Conservation (phyloP, 2,888 invertebrate genomes). For the Sabellastarte sp. region DNA sequence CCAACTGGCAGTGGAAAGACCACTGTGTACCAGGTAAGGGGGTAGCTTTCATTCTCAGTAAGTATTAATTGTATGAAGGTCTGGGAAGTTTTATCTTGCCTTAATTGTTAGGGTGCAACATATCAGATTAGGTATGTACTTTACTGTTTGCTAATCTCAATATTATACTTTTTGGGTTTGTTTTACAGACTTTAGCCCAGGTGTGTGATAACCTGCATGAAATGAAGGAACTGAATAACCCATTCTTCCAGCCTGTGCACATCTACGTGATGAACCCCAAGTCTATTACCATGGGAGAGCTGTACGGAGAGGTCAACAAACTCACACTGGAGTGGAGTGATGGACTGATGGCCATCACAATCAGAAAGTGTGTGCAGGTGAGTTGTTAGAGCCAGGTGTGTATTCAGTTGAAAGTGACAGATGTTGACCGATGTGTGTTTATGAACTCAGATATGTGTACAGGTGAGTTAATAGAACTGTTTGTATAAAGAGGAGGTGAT, state of each 20-base stretch:
- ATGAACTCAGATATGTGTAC: no score
- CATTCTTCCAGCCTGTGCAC: conserved; percentile 71
- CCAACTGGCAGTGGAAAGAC: conserved; percentile 87
- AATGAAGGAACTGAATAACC: conserved; percentile 64
- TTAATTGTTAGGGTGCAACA: no score
- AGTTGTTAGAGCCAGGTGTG: no score
- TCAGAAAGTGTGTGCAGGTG: conserved; percentile 67
- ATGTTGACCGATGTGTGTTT: no score
- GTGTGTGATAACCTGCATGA: conserved; percentile 70
- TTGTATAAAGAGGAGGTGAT: no score
- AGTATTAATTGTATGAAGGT: no score
- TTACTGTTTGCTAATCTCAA: no score
- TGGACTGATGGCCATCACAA: conserved; percentile 75
- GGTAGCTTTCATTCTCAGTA: no score
- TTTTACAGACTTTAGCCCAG: conserved; percentile 68
- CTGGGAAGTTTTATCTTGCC: no score
- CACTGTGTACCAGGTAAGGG: conserved; percentile 70
- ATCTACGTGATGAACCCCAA: conserved; percentile 85
- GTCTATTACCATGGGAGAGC: conserved; percentile 80
- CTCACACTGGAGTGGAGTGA: conserved; percentile 88
- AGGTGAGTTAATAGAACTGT: no score
- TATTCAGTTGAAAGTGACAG: no score
- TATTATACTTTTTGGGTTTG: neutral
- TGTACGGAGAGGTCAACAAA: conserved; percentile 82
- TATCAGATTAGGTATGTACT: no score